Conservation (phyloP, 2,797 vertebrate genomes). For the Champsocephalus gunnari region DNA sequence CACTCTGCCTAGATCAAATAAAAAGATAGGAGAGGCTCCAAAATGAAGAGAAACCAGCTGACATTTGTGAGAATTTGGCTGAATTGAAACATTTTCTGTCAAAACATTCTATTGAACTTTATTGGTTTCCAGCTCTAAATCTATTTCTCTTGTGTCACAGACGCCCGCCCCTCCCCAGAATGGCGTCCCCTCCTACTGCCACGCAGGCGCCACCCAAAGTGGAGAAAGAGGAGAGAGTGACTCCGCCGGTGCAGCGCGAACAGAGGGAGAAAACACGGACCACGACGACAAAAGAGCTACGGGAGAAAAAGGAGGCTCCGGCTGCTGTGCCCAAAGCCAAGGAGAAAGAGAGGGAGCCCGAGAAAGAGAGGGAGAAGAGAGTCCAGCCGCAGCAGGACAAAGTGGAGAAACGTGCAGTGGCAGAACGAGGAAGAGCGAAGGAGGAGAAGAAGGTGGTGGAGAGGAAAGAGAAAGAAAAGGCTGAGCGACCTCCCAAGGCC, state of each 20-base stretch:
- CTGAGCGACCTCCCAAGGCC: conserved; percentile 76
- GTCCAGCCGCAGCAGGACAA: conserved; percentile 71
- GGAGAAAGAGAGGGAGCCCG: conserved; percentile 72
- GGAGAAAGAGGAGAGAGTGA: conserved; percentile 73
- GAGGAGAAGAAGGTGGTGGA: conserved; percentile 77
- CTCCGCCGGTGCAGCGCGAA: conserved; percentile 68
- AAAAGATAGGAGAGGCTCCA: no score
- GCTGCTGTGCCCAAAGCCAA: conserved; percentile 61
- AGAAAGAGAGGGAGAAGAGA: conserved; percentile 70
- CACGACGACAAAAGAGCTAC: conserved; percentile 62
- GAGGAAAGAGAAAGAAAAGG: conserved; percentile 74
- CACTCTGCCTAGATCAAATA: background rate
- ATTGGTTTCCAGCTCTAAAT: conserved; percentile 2
- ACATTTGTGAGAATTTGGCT: background rate
- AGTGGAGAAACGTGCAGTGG: conserved; percentile 67
- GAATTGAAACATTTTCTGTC: background rate
- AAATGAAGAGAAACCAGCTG: background rate
- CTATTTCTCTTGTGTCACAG: conserved; percentile 68
- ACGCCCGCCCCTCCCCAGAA: conserved; percentile 88
- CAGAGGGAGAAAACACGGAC: conserved; percentile 73
- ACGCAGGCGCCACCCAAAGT: conserved; percentile 61
- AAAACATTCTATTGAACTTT: background rate
- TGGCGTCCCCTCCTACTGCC: conserved; percentile 78
- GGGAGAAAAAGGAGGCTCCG: conserved; percentile 71
- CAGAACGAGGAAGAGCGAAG: conserved; percentile 64